A percentile compares a stretch with the other conserved stretches of the same genome.
These are phyloP conservation scores for Ranitomeya variabilis DNA, from an alignment of 2,113 vertebrate genomes.

Conservation along the genomic window DNA sequence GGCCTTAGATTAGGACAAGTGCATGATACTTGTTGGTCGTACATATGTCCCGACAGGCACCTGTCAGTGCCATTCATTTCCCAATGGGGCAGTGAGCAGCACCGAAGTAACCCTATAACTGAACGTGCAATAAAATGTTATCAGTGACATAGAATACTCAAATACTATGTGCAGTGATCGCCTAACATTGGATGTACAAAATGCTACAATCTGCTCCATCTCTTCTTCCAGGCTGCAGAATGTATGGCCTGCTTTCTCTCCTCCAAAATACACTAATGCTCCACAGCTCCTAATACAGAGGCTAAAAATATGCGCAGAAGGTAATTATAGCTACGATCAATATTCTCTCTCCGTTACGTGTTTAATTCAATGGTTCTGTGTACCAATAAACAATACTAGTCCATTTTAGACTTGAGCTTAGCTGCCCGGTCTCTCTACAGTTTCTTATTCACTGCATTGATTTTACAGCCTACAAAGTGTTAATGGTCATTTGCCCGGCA, in stretches of 20 bases:
- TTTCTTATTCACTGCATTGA: neutral
- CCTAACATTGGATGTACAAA: neutral
- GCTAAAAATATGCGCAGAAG: conserved; percentile 8
- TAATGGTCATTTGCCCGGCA: conserved; percentile 23
- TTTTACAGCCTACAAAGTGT: neutral
- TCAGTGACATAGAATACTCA: neutral
- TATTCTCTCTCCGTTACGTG: neutral
- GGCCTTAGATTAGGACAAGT: no score
- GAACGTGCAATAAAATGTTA: neutral
- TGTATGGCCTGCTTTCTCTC: neutral
- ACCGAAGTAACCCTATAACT: neutral
- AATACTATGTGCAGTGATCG: neutral
- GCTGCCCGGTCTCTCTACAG: neutral
- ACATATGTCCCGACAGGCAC: no score
- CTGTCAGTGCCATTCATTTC: no score
- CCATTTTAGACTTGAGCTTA: neutral
- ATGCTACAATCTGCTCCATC: neutral
- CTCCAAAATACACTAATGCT: neutral
- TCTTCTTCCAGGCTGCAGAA: neutral
- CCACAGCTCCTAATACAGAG: neutral
- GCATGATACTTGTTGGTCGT: no score
- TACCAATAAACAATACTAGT: neutral
- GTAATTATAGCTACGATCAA: neutral
- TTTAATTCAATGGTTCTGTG: neutral
- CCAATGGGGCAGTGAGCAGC: no score